phyloP scores from a whole-genome alignment of 2,888 invertebrate species.

The Hofmannophila pseudospretella region DNA sequence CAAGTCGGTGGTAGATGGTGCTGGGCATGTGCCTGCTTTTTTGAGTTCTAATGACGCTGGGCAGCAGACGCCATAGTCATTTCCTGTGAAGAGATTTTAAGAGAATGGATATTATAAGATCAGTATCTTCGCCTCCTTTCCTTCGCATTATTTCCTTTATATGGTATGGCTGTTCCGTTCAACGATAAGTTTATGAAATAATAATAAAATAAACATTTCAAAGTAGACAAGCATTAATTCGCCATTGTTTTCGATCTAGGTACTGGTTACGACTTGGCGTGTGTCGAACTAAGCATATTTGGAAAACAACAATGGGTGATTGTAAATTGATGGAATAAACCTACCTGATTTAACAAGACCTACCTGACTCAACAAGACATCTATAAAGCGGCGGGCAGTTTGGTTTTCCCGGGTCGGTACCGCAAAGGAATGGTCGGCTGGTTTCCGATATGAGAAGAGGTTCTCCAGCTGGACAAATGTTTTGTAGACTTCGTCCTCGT shows the following conservation, averaged over 20 bases:
- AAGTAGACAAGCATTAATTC: slow-evolving; percentile 11
- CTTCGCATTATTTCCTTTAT: neutral
- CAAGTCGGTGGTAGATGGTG: slow-evolving; percentile 47
- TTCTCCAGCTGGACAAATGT: slow-evolving; percentile 87
- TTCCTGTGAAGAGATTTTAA: slow-evolving; percentile 78
- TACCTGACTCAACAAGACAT: slow-evolving; percentile 86
- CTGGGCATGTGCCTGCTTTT: slow-evolving; percentile 88
- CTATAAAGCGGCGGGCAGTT: slow-evolving; percentile 89
- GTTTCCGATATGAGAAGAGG: slow-evolving; percentile 85
- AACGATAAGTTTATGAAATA: neutral
- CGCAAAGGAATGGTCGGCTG: slow-evolving; percentile 88
- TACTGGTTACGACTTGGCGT: slow-evolving; percentile 6
- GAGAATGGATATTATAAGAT: slow-evolving; percentile 2
- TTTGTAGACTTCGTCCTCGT: slow-evolving; percentile 85
- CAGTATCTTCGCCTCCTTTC: neutral
- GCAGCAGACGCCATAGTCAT: slow-evolving; percentile 93
- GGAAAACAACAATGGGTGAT: slow-evolving; percentile 15
- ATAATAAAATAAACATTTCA: too few species aligned
- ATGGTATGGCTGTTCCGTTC: too few species aligned
- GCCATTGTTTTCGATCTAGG: slow-evolving; percentile 1
- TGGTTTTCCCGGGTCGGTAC: slow-evolving; percentile 88
- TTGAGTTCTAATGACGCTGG: slow-evolving; percentile 86
- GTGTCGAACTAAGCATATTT: slow-evolving; percentile 3
- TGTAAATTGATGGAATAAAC: slow-evolving; percentile 6
- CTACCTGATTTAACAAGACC: too few species aligned